A percentile compares a stretch with the other conserved stretches of the same genome.
phyloP scores from a whole-genome alignment of 1,140 invertebrate genomes.

The Nebria ingens region DNA sequence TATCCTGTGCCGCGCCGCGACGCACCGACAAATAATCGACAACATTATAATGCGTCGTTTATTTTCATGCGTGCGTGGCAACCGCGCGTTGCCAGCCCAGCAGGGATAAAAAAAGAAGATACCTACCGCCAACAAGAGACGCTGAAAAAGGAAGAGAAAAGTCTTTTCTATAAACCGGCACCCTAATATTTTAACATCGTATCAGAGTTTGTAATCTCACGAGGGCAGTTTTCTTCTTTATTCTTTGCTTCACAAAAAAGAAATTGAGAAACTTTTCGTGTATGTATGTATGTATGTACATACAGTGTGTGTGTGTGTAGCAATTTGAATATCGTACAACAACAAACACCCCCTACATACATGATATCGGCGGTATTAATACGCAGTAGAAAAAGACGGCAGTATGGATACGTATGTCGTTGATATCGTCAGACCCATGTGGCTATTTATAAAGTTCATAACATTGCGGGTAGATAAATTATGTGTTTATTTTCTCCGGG shows the following conservation, averaged over 20 bases:
- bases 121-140: too few species aligned
- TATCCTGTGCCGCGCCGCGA: too few species aligned
- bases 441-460: constrained; percentile 5
- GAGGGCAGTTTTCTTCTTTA: constrained; percentile 1
- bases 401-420: not conserved
- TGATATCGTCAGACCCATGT: not conserved
- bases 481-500: constrained; percentile 1
- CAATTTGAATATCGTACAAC: constrained; percentile 6
- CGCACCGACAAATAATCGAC: too few species aligned
- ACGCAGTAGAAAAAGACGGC: not conserved
- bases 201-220: constrained; percentile 5
- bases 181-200: constrained; percentile 8
- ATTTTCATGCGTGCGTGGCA: too few species aligned
- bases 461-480: constrained; percentile 5
- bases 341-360: not conserved
- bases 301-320: too few species aligned
- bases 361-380: too few species aligned
- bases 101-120: too few species aligned
- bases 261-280: constrained; percentile 2
- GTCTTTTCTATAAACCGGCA: constrained; percentile 7
- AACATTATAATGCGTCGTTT: too few species aligned
- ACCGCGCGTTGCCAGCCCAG: too few species aligned
- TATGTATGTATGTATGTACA: too few species aligned
- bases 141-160: too few species aligned
- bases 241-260: not conserved